A percentile compares a stretch with the other conserved stretches of the same genome.
Conservation (phyloP, 2,113 vertebrate species). For the Mungos mungo region DNA sequence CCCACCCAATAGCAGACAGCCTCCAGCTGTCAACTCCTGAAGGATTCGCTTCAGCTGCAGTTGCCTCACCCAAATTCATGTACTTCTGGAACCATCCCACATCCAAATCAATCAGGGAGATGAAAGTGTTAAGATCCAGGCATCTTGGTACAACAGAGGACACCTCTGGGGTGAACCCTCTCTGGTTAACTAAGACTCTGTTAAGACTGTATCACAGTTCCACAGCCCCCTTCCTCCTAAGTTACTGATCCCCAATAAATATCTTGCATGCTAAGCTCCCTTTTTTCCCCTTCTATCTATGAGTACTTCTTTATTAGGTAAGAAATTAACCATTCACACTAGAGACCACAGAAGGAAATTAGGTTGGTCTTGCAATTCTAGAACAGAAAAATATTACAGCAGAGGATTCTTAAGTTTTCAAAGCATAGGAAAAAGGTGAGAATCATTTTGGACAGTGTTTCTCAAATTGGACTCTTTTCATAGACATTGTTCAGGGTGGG, state of each 20-base stretch:
- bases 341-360: background rate
- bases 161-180: background rate
- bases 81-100: background rate
- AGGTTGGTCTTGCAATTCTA: background rate
- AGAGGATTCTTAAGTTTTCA: background rate
- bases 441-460: background rate
- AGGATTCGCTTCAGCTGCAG: background rate
- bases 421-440: background rate
- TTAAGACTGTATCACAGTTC: background rate
- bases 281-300: background rate
- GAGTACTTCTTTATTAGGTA: slow-evolving; percentile 48
- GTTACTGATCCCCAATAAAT: background rate
- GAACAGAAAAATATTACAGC: background rate
- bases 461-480: background rate
- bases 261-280: background rate
- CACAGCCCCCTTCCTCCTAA: background rate
- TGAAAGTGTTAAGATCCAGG: background rate
- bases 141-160: background rate
- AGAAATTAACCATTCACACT: background rate
- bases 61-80: background rate
- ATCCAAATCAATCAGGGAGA: background rate
- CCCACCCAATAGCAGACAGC: background rate
- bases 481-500: background rate
- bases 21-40: background rate
- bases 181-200: too few species aligned